Base-by-base conservation (phyloP, 2,888 invertebrate genomes). In the Pandemis corylana region DNA sequence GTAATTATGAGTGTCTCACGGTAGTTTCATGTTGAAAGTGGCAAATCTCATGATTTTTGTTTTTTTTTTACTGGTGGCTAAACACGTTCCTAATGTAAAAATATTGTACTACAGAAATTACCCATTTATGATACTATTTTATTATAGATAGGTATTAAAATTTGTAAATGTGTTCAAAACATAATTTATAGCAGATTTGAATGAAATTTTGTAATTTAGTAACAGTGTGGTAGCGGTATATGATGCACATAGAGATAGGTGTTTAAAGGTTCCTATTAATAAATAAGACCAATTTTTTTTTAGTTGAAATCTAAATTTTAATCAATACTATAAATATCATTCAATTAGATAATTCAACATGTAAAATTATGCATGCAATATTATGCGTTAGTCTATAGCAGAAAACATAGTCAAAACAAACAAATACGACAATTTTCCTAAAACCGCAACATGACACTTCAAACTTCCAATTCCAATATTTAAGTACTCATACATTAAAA, bases 351-450 rank as follows among this genome's bases (percentile, higher is more conserved):
- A 59, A 28, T 28, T 28, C 59, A 59, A 59, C 59, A 59, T 59
- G 59, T 59, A 28, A 36, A 13, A 59, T 59, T 28, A 59, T 59
- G 56, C 56, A 56, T 56, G 59, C 59, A 59, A 59, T 59, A 59
- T 59, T 59, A 28, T 28, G 28, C 28, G 59, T 59, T 28, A 28
- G 59, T 59, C 9, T 20, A 56, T 28, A 28, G 12, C 20, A 59
- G 59, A 59, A 28, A 56, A 28, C 28, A 10, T 28, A 28, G 20
- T 28, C 1, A 28, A 59, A 59, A 59, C 28, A 20, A 28, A 59
- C 10, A 59, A 28, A 20, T 12, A 59, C 10, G 28, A 28, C 28
- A 59, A 28, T 12, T 28, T 5, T 28, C 7, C 10, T 28, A 28
- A 28, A 59, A 59, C 59, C 59, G 12, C 59, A 59, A 20, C 28